Evolutionary conservation across 2,113 vertebrate genomes (phyloP).

Genomic region (Lepisosteus osseus): DNA sequence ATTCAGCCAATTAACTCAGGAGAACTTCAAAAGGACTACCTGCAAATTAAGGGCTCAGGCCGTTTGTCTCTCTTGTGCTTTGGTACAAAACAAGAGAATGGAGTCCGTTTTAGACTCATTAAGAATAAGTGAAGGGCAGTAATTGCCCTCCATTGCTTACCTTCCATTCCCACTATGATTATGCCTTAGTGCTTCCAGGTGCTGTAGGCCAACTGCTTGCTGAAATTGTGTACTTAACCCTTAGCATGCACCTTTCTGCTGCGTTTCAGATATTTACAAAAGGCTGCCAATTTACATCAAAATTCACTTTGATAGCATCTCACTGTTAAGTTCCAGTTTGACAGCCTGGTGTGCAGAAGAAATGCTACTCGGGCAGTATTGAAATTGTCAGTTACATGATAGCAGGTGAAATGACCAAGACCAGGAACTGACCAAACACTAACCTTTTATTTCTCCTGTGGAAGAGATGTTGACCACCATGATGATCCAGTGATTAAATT

Average conservation of each 20-base stretch:
- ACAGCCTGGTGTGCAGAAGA: no score
- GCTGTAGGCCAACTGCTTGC: conserved; percentile 12
- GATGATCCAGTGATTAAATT: no score
- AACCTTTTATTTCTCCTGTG: no score
- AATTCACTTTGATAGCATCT: no score
- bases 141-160: conserved; percentile 29
- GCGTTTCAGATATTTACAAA: background rate
- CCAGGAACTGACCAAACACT: no score
- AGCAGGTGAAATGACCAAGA: no score
- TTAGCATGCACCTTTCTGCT: conserved; percentile 6
- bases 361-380: no score
- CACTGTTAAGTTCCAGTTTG: no score
- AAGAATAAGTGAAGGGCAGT: conserved; percentile 38
- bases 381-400: no score
- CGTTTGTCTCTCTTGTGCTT: conserved; percentile 50
- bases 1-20: conserved; percentile 50
- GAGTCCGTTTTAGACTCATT: conserved; percentile 49
- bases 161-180: conserved; percentile 42
- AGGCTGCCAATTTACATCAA: background rate
- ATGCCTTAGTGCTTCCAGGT: conserved; percentile 30
- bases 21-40: conserved; percentile 50
- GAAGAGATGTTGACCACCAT: no score
- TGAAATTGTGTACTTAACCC: conserved; percentile 29
- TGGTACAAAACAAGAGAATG: conserved; percentile 55
- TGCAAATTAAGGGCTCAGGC: conserved; percentile 47